These are phyloP conservation scores for Chamaea fasciata DNA, from an alignment of 2,113 vertebrate species.

Conservation along the genomic window DNA sequence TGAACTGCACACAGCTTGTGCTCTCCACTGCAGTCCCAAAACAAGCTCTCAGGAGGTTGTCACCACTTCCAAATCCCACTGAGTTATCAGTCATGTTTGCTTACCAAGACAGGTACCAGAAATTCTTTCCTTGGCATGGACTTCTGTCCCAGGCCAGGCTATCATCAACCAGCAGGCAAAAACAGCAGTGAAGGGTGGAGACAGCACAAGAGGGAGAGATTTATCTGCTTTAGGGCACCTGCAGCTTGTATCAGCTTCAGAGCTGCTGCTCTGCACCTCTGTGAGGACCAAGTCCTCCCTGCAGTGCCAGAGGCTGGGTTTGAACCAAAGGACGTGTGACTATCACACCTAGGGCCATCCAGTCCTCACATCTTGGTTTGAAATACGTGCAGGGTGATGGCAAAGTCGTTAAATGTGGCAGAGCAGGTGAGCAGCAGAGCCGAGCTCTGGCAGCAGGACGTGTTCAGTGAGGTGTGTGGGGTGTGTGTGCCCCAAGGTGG, in stretches of 20 bases:
- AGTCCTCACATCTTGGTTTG: background rate
- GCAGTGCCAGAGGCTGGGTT: background rate
- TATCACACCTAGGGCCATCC: background rate
- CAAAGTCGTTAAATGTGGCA: background rate
- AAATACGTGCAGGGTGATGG: background rate
- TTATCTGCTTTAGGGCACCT: background rate
- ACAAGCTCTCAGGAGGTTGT: background rate
- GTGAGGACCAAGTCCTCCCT: background rate
- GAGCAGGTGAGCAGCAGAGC: slow-evolving; percentile 59
- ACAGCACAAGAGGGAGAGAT: background rate
- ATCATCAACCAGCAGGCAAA: background rate
- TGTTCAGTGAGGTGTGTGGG: slow-evolving; percentile 45
- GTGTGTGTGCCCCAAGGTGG: background rate
- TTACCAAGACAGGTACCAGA: background rate
- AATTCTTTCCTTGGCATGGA: background rate
- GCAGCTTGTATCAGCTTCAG: background rate
- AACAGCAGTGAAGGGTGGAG: background rate
- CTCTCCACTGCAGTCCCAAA: background rate
- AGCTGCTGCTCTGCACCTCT: background rate
- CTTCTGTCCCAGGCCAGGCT: background rate
- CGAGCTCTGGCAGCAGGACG: slow-evolving; percentile 70
- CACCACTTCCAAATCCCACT: background rate
- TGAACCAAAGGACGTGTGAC: background rate
- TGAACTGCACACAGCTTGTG: background rate
- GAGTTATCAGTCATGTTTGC: background rate